Evolutionary conservation across 2,888 invertebrate genomes (phyloP), one percentile per base, ranked within the genome.

Genomic region (Netelia melanura): DNA sequence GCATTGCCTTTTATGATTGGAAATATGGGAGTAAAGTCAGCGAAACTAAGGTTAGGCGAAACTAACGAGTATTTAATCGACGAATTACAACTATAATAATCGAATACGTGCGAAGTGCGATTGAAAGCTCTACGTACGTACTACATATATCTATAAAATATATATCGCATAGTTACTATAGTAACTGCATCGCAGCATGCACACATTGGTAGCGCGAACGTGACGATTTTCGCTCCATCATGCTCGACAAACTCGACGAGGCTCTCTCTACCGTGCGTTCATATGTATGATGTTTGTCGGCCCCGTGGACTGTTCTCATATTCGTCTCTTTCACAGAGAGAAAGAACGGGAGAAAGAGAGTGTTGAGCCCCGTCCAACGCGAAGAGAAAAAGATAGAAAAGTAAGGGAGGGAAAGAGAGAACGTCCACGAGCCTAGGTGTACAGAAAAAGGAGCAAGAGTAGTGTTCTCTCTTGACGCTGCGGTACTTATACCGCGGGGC

Each of bases 231-330:
- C 71, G 44, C 72, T 80, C 72, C 64, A 71, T 80, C 72, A 71
- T 65, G 79, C 79, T 80, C 54, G 64, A 71, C 79, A 72, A 72
- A 71, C 79, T 64, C 64, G 64, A 65, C 71, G 71, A 72, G 79
- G 48, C 11, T 14, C 52, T 70, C 62, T 70, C 68, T 11, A 8
- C 2, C 8, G 17, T 48, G 38, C 65, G 64, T 80, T 72, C 64
- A 23, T 65, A 72, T 72, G 79, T 56, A 80, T 71, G 72, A 67
- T 79, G 84, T 86, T 84, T 84, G 84, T 67, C 79, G 23, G 74
- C 9, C 74, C 38, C 76, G 79, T 84, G 76, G 82, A 86, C 84
- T 56, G 70, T 86, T 80, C 78, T 78, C 78, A 78, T 83, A 71
- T 83, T 76, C 81, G 72, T 83, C 52, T 44, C 71, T 64, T 58